Conservation (phyloP, 2,888 invertebrate genomes). For the Mesoligia furuncula region DNA sequence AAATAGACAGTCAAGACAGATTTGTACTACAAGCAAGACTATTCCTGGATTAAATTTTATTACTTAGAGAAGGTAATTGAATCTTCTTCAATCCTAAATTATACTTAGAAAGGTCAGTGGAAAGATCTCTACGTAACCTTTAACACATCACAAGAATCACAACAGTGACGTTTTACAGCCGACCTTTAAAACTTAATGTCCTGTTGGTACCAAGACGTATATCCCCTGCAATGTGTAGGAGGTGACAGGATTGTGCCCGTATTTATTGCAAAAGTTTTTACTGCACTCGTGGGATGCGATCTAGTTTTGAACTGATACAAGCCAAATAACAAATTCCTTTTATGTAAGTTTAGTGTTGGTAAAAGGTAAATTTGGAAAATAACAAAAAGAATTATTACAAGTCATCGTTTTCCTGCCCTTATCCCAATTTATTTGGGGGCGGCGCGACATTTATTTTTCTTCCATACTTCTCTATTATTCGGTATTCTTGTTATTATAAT, state of each 20-base stretch:
- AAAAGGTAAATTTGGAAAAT: not conserved
- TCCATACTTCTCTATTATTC: not conserved
- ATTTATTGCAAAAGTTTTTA: slow-evolving; percentile 71
- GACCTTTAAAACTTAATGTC: slow-evolving; percentile 23
- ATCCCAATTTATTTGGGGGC: no score
- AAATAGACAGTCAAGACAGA: not conserved
- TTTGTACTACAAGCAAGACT: not conserved
- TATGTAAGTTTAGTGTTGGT: not conserved
- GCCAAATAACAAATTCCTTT: slow-evolving; percentile 24
- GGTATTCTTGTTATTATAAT: not conserved
- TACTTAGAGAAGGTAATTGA: no score
- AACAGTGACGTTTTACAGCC: slow-evolving; percentile 2
- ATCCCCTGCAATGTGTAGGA: slow-evolving; percentile 61
- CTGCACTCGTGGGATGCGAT: slow-evolving; percentile 59
- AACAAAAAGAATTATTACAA: not conserved
- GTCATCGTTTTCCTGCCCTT: no score
- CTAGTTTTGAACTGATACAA: slow-evolving; percentile 43
- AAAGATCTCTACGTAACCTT: not conserved
- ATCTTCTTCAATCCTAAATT: not conserved
- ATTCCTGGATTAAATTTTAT: not conserved
- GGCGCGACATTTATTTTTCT: not conserved
- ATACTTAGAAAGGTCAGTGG: not conserved
- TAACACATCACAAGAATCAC: not conserved
- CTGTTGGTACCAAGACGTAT: slow-evolving; percentile 22
- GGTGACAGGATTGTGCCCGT: slow-evolving; percentile 58